Conservation (phyloP, 2,113 vertebrate species). For the Hippocampus comes region DNA sequence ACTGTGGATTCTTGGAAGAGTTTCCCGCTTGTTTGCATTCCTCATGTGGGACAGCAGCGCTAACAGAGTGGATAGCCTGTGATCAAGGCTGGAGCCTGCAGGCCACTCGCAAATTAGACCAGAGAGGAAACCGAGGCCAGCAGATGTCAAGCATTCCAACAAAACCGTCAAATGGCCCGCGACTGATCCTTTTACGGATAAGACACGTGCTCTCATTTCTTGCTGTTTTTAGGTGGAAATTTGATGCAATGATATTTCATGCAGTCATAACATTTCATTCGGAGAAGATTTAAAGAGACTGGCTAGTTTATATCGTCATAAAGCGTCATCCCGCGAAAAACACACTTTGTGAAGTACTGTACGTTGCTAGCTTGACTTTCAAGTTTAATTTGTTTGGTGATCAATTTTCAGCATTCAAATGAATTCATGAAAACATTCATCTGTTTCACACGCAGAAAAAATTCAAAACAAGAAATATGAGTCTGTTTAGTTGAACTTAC, state of each 20-base stretch:
- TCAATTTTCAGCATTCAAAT: too few species aligned
- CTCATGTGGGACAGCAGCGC: conserved; percentile 48
- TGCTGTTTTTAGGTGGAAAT: background rate
- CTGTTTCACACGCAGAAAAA: too few species aligned
- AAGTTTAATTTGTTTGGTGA: background rate
- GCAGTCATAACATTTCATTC: background rate
- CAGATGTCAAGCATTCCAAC: conserved; percentile 47
- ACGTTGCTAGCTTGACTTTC: background rate
- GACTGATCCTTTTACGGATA: conserved; percentile 10
- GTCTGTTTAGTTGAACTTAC: too few species aligned
- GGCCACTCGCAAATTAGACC: conserved; percentile 32
- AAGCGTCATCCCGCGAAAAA: too few species aligned
- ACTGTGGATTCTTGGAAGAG: conserved; percentile 68
- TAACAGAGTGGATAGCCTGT: conserved; percentile 45
- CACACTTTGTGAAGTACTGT: background rate
- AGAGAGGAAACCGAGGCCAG: conserved; percentile 22
- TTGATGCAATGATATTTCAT: background rate
- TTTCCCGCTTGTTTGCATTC: conserved; percentile 63
- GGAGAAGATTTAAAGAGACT: background rate
- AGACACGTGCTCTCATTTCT: background rate
- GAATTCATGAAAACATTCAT: too few species aligned
- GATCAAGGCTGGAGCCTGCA: conserved; percentile 46
- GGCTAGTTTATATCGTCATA: too few species aligned
- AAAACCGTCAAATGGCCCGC: conserved; percentile 23
- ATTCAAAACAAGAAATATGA: too few species aligned